These are phyloP conservation scores for Halcyon senegalensis DNA, from an alignment of 2,113 vertebrate species.

Conservation along the genomic window DNA sequence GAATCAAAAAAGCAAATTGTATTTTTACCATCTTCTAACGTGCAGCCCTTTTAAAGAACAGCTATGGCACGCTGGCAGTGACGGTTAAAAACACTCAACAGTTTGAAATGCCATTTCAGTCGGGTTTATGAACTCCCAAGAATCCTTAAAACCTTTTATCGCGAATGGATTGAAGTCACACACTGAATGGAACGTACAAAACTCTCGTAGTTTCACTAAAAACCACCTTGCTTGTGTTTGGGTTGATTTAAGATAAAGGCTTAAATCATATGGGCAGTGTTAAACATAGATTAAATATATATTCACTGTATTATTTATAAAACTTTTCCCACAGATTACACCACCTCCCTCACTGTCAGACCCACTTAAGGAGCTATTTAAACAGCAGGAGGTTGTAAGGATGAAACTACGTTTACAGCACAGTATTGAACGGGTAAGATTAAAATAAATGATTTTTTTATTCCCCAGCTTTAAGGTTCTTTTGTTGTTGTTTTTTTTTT, in stretches of 20 bases:
- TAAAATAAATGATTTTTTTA: background rate
- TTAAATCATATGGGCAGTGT: background rate
- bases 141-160: background rate
- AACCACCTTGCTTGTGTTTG: background rate
- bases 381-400: slow-evolving; percentile 96
- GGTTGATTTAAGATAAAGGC: background rate
- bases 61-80: background rate
- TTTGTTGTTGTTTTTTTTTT: background rate
- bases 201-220: background rate
- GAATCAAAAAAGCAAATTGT: background rate
- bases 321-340: slow-evolving; percentile 85
- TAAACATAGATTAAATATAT: background rate
- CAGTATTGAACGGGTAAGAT: slow-evolving; percentile 93
- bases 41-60: background rate
- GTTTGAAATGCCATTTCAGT: background rate
- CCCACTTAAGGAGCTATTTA: slow-evolving; percentile 96
- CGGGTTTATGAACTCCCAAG: background rate
- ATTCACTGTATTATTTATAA: background rate
- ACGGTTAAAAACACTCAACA: background rate
- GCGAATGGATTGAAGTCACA: background rate
- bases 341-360: slow-evolving; percentile 95
- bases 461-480: background rate
- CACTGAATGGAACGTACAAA: background rate
- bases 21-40: background rate
- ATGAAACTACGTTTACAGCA: slow-evolving; percentile 97